Evolutionary conservation across 2,113 vertebrate genomes (phyloP).

Genomic region (Puffinus mauretanicus): DNA sequence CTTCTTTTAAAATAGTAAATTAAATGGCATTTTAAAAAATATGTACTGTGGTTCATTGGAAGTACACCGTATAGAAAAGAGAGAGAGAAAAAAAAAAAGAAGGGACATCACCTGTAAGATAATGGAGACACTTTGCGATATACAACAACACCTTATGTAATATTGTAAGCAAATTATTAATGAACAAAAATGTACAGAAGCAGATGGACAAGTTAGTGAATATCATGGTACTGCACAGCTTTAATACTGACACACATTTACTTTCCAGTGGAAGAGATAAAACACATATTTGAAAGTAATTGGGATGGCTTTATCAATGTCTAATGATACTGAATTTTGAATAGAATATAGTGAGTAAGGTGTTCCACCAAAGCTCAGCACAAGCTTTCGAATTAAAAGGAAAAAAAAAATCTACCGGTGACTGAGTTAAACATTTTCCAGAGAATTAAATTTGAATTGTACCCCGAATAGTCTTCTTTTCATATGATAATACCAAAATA

Average conservation of each 20-base stretch:
- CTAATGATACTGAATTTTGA: constrained; percentile 51
- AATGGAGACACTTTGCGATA: constrained; percentile 67
- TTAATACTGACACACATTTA: constrained; percentile 77
- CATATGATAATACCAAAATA: neutral
- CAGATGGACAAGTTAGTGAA: constrained; percentile 71
- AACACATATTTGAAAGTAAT: constrained; percentile 59
- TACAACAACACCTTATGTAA: constrained; percentile 62
- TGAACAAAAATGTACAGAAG: constrained; percentile 72
- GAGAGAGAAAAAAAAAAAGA: constrained; percentile 51
- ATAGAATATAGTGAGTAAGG: constrained; percentile 43
- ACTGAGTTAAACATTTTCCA: constrained; percentile 30
- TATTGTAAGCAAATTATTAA: constrained; percentile 69
- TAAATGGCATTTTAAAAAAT: constrained; percentile 70
- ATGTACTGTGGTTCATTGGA: constrained; percentile 73
- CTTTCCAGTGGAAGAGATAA: constrained; percentile 71
- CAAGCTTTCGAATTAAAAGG: constrained; percentile 13
- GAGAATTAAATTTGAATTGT: constrained; percentile 17
- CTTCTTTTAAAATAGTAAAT: constrained; percentile 69
- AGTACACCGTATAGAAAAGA: constrained; percentile 67
- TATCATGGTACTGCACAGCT: constrained; percentile 71
- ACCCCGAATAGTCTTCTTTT: constrained; percentile 2
- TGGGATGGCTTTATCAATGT: constrained; percentile 42
- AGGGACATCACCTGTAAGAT: constrained; percentile 67
- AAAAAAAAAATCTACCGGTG: neutral
- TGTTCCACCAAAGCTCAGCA: constrained; percentile 72